A percentile compares a stretch with the other conserved stretches of the same genome.
Evolutionary conservation across 2,797 vertebrate genomes (phyloP).

Genomic region (Gastrophryne carolinensis): DNA sequence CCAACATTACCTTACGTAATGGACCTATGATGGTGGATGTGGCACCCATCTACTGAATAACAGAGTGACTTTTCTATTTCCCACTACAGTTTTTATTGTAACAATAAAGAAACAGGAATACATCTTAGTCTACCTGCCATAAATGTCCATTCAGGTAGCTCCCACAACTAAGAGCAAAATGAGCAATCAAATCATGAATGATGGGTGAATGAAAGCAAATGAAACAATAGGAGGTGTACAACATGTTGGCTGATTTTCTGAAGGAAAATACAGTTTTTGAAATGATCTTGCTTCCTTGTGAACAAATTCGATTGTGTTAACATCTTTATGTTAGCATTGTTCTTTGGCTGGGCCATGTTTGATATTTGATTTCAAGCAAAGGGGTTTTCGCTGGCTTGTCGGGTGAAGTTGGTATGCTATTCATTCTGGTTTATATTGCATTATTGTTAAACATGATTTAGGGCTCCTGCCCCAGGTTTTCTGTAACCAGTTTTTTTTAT

Average conservation of each 20-base stretch:
- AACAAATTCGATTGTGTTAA: conserved; percentile 12
- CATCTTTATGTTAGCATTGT: conserved; percentile 5
- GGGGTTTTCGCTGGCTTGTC: not conserved
- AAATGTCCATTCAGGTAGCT: too few relatives aligned
- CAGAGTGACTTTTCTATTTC: not conserved
- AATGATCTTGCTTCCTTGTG: conserved; percentile 2
- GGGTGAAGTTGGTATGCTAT: not conserved
- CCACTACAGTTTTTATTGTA: not conserved
- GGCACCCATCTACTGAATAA: not conserved
- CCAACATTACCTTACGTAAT: not conserved
- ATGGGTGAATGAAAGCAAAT: not conserved
- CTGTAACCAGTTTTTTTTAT: not conserved
- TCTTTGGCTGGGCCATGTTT: not conserved
- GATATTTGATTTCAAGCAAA: not conserved
- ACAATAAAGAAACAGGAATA: too few relatives aligned
- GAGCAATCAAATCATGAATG: not conserved
- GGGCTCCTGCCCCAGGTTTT: not conserved
- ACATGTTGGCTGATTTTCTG: not conserved
- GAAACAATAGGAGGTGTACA: not conserved
- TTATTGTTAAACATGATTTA: conserved; percentile 9
- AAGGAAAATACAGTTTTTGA: not conserved
- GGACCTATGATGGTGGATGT: not conserved
- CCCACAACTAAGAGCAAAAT: not conserved
- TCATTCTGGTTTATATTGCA: not conserved
- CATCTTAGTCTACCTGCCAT: too few relatives aligned